These are phyloP conservation scores for Prionace glauca DNA, from an alignment of 2,797 vertebrate species.

Conservation along the genomic window DNA sequence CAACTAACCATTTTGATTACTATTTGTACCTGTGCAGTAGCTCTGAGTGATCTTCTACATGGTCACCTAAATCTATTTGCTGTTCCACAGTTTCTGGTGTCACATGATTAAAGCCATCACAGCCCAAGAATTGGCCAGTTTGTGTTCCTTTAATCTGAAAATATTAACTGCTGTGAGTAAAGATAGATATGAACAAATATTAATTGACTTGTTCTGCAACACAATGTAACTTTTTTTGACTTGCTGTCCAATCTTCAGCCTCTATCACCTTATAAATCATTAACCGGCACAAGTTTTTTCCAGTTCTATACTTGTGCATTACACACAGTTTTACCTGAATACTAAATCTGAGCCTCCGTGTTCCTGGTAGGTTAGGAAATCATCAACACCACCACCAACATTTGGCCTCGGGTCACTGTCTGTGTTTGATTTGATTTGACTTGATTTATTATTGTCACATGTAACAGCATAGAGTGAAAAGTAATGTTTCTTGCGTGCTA, in stretches of 20 bases:
- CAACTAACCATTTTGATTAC: neutral
- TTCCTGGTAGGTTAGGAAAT: too few species aligned
- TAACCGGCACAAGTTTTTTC: neutral
- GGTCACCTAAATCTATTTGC: too few species aligned
- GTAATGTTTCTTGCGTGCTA: too few species aligned
- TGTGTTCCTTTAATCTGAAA: neutral
- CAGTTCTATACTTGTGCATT: neutral
- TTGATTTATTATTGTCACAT: too few species aligned
- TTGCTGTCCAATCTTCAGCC: neutral
- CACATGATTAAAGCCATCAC: neutral
- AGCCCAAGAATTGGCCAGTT: neutral
- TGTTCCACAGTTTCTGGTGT: neutral
- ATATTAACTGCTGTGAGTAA: neutral
- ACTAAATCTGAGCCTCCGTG: neutral
- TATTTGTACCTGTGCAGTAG: neutral
- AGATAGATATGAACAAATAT: neutral
- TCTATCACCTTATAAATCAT: neutral
- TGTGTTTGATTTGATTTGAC: too few species aligned
- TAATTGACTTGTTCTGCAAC: neutral
- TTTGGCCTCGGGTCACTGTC: too few species aligned
- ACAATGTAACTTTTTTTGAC: neutral
- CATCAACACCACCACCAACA: too few species aligned
- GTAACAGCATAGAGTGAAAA: too few species aligned
- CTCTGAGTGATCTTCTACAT: neutral
- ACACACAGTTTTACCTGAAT: neutral